Conservation (phyloP, 2,888 invertebrate species). For the Drosophila lacicola region DNA sequence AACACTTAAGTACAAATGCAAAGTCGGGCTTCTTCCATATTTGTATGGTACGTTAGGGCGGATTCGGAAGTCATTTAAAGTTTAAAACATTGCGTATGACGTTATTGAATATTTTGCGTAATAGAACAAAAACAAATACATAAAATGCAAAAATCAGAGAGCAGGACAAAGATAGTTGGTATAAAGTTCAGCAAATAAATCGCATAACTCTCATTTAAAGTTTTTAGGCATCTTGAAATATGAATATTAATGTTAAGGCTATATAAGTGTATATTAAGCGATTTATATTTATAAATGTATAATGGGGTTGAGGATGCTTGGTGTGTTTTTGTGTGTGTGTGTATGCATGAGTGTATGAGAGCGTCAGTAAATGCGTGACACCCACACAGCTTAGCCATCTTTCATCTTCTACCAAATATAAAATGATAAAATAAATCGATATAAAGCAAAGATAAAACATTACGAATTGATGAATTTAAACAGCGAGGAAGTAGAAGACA, state of each 20-base stretch:
- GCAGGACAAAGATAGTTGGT: slow-evolving; percentile 17
- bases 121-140: slow-evolving; percentile 26
- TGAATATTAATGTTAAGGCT: slow-evolving; percentile 50
- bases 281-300: slow-evolving; percentile 74
- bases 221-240: slow-evolving; percentile 29
- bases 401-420: slow-evolving; percentile 86
- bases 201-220: slow-evolving; percentile 10
- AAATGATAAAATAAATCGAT: slow-evolving; percentile 80
- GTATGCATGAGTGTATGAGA: slow-evolving; percentile 22
- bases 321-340: slow-evolving; percentile 40
- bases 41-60: slow-evolving; percentile 56
- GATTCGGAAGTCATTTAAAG: slow-evolving; percentile 57
- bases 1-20: slow-evolving; percentile 70
- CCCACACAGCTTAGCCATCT: slow-evolving; percentile 25
- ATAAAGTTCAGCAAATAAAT: slow-evolving; percentile 16
- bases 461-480: slow-evolving; percentile 72
- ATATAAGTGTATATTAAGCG: slow-evolving; percentile 62
- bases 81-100: slow-evolving; percentile 57
- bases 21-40: slow-evolving; percentile 24
- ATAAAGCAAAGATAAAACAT: slow-evolving; percentile 78
- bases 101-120: slow-evolving; percentile 35
- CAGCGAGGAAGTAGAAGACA: slow-evolving; percentile 59
- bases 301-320: slow-evolving; percentile 61
- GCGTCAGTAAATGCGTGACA: slow-evolving; percentile 68
- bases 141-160: slow-evolving; percentile 19